These are phyloP conservation scores for Agrochola lota DNA, from an alignment of 2,888 invertebrate species.

Conservation along the genomic window DNA sequence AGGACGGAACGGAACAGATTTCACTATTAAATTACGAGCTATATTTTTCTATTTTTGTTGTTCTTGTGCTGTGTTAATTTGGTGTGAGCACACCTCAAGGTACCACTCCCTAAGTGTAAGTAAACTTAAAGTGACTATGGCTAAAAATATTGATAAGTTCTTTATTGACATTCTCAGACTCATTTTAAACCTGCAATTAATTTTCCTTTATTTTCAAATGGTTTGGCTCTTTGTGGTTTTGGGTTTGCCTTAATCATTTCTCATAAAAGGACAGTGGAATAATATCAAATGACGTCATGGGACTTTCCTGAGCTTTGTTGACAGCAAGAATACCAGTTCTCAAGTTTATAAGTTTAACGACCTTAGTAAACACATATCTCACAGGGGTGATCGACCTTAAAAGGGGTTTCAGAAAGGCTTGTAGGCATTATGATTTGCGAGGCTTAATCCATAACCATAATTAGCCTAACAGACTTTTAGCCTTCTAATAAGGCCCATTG, in stretches of 20 bases:
- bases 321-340: not conserved
- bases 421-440: too few relatives aligned
- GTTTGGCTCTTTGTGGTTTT: constrained; percentile 41
- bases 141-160: not conserved
- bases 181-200: not conserved
- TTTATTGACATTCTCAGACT: not conserved
- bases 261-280: not conserved
- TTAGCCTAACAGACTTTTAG: too few relatives aligned
- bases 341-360: not conserved
- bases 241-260: not conserved
- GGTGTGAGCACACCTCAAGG: not conserved
- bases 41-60: not conserved
- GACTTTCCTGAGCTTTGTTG: constrained; percentile 14
- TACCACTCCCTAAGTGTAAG: not conserved
- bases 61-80: not conserved
- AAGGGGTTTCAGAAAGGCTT: not conserved
- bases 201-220: not conserved
- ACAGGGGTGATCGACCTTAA: not conserved
- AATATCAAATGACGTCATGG: constrained; percentile 4
- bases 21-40: not conserved
- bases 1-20: too few relatives aligned
- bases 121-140: not conserved
- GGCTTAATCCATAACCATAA: too few relatives aligned
- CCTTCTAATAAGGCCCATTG: too few relatives aligned
- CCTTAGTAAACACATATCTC: not conserved